Evolutionary conservation across 1,140 invertebrate genomes (phyloP), one percentile per base, ranked within the genome.

Genomic region (Plodia interpunctella): DNA sequence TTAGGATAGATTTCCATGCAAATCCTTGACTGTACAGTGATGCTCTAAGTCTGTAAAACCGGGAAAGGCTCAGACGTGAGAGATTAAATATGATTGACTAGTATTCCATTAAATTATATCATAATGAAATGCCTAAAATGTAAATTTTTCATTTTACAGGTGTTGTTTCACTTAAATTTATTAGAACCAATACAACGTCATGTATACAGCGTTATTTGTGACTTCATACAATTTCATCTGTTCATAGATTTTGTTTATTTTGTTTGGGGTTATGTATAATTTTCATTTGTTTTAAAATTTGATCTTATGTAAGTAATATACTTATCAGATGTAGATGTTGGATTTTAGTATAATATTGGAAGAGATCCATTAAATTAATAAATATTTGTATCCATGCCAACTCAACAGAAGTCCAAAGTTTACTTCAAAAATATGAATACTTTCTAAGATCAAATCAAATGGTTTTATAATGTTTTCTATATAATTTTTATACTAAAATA

Each of bases 401-500:
- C 56, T 57, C 54, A 57, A 50, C 54, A 60, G 0, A 62, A 60
- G 72, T 79, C 66, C 72, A 77, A 77, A 78, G 76, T 78, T 76
- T 78, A 71, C 52, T 38, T 44, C 13, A 50, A 52, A 50, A 19
- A 13, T 13, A 55, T 15, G 25, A 52, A 50, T 19, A 21, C 53
- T 58, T 30, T 15, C 15, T 25, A n/a, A 50, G 30, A 57, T 4
- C 11, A 52, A 60, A 30, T 21, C 32, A 30, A 19, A 52, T 32
- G 10, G 38, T 17, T 44, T 44, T 5, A 10, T 1, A 3, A 44
- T 6, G 8, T 44, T 44, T 15, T n/a, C 15, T 44, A 44, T 1
- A 44, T 44, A 15, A n/a, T 44, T n/a, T 44, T n/a, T 1, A 6
- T n/a, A 15, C 2, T 17, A 15, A 15, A 44, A 15, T n/a, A 44